A percentile compares a stretch with the other conserved stretches of the same genome.
These are phyloP conservation scores for Drosophila dives DNA, from an alignment of 2,888 invertebrate species.

Conservation along the genomic window DNA sequence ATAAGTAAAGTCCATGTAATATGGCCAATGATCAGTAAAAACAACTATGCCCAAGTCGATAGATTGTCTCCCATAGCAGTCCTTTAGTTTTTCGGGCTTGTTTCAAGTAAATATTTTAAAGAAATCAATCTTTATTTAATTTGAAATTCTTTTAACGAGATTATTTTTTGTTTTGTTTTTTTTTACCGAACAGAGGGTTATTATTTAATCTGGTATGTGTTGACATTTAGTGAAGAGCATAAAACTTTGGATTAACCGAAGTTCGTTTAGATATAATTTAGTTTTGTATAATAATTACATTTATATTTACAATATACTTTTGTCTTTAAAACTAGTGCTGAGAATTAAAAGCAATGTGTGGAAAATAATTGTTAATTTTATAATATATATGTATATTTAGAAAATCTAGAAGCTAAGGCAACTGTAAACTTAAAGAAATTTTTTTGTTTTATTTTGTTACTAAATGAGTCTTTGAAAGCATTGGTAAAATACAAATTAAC, in stretches of 20 bases:
- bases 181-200: slow-evolving; percentile 43
- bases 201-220: slow-evolving; percentile 31
- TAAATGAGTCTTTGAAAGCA: slow-evolving; percentile 44
- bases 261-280: slow-evolving; percentile 30
- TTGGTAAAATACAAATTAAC: neutral
- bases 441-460: slow-evolving; percentile 18
- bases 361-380: slow-evolving; percentile 17
- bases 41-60: slow-evolving; percentile 8
- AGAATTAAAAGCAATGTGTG: slow-evolving; percentile 43
- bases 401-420: slow-evolving; percentile 48
- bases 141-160: slow-evolving; percentile 49
- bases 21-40: neutral
- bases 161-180: slow-evolving; percentile 12
- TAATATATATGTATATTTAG: slow-evolving; percentile 4
- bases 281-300: slow-evolving; percentile 36
- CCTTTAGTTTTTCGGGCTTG: slow-evolving; percentile 6
- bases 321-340: slow-evolving; percentile 23
- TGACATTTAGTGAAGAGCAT: slow-evolving; percentile 65
- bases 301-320: slow-evolving; percentile 54
- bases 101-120: slow-evolving; percentile 39
- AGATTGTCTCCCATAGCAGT: slow-evolving; percentile 22
- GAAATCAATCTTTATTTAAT: slow-evolving; percentile 63
- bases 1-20: neutral
- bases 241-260: slow-evolving; percentile 54
- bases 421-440: slow-evolving; percentile 38